These are phyloP conservation scores for Drosophila gaucha DNA, from an alignment of 2,888 invertebrate genomes.

Conservation along the genomic window DNA sequence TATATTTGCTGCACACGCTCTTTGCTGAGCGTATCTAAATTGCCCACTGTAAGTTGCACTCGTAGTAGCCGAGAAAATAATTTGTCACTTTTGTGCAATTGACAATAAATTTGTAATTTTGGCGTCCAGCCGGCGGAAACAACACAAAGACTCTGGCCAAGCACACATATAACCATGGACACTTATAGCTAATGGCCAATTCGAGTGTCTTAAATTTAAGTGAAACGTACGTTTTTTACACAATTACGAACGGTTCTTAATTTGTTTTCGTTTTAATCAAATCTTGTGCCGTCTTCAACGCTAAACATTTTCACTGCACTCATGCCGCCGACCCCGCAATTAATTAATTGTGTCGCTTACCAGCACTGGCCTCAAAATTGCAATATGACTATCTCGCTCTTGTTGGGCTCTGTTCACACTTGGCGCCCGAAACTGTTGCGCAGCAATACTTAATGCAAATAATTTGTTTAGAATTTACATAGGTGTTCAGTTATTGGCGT, in stretches of 20 bases:
- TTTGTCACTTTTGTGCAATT: slow-evolving; percentile 50
- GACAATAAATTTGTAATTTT: slow-evolving; percentile 52
- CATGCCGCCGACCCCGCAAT: slow-evolving; percentile 68
- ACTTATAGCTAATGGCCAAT: slow-evolving; percentile 6
- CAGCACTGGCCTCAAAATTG: slow-evolving; percentile 64
- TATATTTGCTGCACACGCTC: slow-evolving; percentile 23
- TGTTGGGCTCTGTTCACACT: slow-evolving; percentile 36
- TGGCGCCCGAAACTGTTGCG: slow-evolving; percentile 42
- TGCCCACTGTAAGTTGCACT: slow-evolving; percentile 9
- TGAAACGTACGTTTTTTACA: slow-evolving; percentile 23
- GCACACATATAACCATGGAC: slow-evolving; percentile 7
- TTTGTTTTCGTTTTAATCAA: slow-evolving; percentile 66
- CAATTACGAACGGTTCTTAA: slow-evolving; percentile 48
- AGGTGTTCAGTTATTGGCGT: not conserved
- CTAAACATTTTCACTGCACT: slow-evolving; percentile 74
- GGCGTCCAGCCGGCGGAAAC: slow-evolving; percentile 60
- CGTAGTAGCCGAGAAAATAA: slow-evolving; percentile 19
- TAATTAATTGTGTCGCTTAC: slow-evolving; percentile 37
- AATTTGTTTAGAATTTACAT: slow-evolving; percentile 5
- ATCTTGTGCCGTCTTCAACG: slow-evolving; percentile 69
- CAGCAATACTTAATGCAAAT: slow-evolving; percentile 14
- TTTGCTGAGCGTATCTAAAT: slow-evolving; percentile 7
- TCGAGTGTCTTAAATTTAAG: slow-evolving; percentile 2
- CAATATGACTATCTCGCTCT: slow-evolving; percentile 54
- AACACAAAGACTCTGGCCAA: slow-evolving; percentile 33